Evolutionary conservation across 2,113 vertebrate species (phyloP).

Genomic region (Takifugu bimaculatus): DNA sequence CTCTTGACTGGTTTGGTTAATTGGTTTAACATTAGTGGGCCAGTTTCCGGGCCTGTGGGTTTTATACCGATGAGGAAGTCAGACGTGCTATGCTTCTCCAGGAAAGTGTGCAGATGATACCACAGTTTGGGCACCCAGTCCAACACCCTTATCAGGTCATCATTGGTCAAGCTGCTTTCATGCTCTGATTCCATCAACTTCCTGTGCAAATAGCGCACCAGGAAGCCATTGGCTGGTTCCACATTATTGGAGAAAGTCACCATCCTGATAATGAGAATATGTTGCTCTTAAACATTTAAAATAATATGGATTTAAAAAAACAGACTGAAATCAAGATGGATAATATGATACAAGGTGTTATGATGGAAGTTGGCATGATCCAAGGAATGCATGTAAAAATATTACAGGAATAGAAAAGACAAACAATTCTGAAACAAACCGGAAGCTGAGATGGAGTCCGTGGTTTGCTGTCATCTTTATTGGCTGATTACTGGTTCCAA

Average conservation of each 20-base stretch:
- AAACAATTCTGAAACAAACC: conserved; percentile 65
- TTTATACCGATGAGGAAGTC: conserved; percentile 95
- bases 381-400: not conserved
- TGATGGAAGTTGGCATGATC: not conserved
- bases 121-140: conserved; percentile 98
- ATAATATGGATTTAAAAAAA: not conserved
- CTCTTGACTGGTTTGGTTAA: no score
- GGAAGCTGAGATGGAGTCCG: conserved; percentile 94
- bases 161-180: conserved; percentile 82
- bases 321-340: not conserved
- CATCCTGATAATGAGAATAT: conserved; percentile 76
- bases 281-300: not conserved
- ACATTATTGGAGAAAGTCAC: conserved; percentile 98
- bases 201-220: conserved; percentile 92
- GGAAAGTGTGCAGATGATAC: conserved; percentile 97
- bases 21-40: no score
- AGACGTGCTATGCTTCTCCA: conserved; percentile 97
- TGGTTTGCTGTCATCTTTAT: conserved; percentile 97
- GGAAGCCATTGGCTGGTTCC: conserved; percentile 95
- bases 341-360: no score
- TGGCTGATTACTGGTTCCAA: conserved; percentile 96
- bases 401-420: not conserved
- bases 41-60: not conserved
- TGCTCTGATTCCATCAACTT: conserved; percentile 94
- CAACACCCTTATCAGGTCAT: conserved; percentile 88